phyloP scores from a whole-genome alignment of 2,797 vertebrate genomes.

The Macropus fuliginosus region DNA sequence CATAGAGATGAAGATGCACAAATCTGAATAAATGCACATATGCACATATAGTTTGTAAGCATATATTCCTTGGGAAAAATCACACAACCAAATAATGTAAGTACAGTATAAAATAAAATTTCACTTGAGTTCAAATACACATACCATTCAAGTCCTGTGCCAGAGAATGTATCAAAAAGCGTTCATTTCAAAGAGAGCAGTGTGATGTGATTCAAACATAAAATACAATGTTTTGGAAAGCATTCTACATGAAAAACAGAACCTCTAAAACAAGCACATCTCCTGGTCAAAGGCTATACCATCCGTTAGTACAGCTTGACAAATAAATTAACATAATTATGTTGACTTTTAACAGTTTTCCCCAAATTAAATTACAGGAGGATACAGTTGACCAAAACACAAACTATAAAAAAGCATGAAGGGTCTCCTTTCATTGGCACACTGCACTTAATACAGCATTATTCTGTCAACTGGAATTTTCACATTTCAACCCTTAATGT shows the following conservation, averaged over 20 bases:
- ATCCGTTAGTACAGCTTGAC: slow-evolving; percentile 12
- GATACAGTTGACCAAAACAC: slow-evolving; percentile 39
- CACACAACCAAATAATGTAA: slow-evolving; percentile 6
- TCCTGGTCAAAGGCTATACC: not conserved
- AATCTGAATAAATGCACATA: slow-evolving; percentile 3
- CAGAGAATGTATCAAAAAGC: slow-evolving; percentile 6
- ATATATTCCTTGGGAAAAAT: slow-evolving; percentile 19
- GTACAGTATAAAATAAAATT: not conserved
- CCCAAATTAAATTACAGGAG: slow-evolving; percentile 26
- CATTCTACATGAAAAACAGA: slow-evolving; percentile 15
- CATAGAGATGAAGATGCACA: slow-evolving; percentile 15
- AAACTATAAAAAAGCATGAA: not conserved
- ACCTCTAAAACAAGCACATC: slow-evolving; percentile 3
- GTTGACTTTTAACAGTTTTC: not conserved
- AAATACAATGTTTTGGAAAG: slow-evolving; percentile 15
- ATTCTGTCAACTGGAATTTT: slow-evolving; percentile 34
- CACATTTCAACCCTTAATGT: slow-evolving; percentile 20
- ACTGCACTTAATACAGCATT: slow-evolving; percentile 29
- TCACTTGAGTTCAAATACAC: not conserved
- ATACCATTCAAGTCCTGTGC: not conserved
- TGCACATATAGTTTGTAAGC: not conserved
- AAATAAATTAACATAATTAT: slow-evolving; percentile 23
- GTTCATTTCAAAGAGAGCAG: not conserved
- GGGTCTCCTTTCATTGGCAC: slow-evolving; percentile 21
- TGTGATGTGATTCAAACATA: not conserved